Evolutionary conservation across 2,888 invertebrate genomes (phyloP), one percentile per base, ranked within the genome.

Genomic region (Trisateles emortualis): DNA sequence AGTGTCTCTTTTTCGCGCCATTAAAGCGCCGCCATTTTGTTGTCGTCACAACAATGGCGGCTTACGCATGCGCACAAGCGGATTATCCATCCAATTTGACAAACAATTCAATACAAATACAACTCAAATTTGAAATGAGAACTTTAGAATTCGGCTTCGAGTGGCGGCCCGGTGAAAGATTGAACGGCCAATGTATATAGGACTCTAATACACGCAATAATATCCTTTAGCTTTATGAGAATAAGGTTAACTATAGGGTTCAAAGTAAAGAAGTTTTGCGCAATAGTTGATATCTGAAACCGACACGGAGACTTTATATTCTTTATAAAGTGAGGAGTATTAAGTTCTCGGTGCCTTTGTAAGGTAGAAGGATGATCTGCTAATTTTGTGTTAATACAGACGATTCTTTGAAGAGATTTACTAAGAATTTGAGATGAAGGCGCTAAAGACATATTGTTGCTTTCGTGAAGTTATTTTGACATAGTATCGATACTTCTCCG

Each of bases 51-150:
- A 79, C 74, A 78, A 77, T 71, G 67, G 75, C 79, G 74, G 74
- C 74, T 74, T 72, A 75, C 76, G 81, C 79, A 79, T 71, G 68
- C 76, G 74, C 72, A 72, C 75, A 79, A 73, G 68, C 81, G 70
- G 85, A 84, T 86, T 81, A 87, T 78, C 78, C 86, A 71, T 76
- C 78, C 82, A 86, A 86, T 88, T 88, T 84, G 76, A 74, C 78
- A 78, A 78, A 75, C 79, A 80, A 80, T 81, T 79, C 81, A 76
- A 79, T 78, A 73, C 74, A 69, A 76, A 67, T 72, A 71, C 57
- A 59, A 70, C 58, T 67, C 58, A 45, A 55, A 52, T 70, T 70
- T 73, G 65, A 68, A 60, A 62, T 74, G 64, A 75, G 80, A 79
- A 77, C 84, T 76, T 72, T 79, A 72, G 65, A 80, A 85, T 76